Percentiles rank a stretch among this genome's conserved stretches.
phyloP scores from a whole-genome alignment of 2,113 vertebrate genomes.

The Cercocebus atys region DNA sequence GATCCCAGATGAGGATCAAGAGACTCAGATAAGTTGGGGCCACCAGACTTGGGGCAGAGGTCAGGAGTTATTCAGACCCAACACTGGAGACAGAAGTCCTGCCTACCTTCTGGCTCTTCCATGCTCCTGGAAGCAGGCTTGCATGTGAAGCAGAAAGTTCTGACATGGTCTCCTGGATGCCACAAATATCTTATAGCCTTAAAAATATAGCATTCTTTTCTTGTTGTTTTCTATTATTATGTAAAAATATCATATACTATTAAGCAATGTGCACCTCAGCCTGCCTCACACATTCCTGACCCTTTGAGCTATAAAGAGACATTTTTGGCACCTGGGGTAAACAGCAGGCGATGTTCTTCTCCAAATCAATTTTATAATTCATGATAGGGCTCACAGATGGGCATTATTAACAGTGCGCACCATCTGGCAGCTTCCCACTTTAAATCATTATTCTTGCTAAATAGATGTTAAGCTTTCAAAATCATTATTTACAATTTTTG shows the following conservation, averaged over 20 bases:
- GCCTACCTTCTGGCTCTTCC: neutral
- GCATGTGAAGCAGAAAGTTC: neutral
- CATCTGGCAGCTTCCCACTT: slow-evolving; percentile 59
- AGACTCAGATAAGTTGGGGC: neutral
- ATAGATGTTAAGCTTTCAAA: slow-evolving; percentile 51
- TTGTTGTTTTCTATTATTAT: neutral
- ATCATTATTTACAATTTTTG: neutral
- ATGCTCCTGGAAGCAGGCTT: neutral
- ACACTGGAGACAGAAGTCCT: accelerated
- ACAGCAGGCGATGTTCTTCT: slow-evolving; percentile 10
- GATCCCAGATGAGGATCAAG: neutral
- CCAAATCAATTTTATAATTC: slow-evolving; percentile 42
- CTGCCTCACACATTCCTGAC: neutral
- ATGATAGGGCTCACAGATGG: slow-evolving; percentile 54
- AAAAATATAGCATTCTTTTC: neutral
- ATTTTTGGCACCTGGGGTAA: neutral
- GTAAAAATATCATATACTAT: neutral
- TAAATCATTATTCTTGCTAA: slow-evolving; percentile 62
- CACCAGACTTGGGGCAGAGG: neutral
- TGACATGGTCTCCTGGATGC: neutral
- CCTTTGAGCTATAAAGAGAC: neutral
- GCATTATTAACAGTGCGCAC: slow-evolving; percentile 39
- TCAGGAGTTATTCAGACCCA: neutral
- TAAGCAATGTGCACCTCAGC: neutral
- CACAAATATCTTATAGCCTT: neutral